These are phyloP conservation scores for Astur gentilis DNA, from an alignment of 2,113 vertebrate genomes.

Conservation along the genomic window DNA sequence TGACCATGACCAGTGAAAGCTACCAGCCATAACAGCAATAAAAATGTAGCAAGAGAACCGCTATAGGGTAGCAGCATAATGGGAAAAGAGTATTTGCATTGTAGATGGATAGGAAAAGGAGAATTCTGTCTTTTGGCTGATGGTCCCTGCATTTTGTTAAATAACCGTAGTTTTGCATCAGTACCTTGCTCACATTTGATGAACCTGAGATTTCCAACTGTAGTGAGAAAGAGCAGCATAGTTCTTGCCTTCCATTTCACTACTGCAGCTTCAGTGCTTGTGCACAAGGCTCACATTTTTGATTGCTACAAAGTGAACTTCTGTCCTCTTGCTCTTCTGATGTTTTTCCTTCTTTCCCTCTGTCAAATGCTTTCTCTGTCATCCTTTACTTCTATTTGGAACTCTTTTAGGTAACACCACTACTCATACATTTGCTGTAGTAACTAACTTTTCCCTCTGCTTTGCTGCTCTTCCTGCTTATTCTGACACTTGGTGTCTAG, in stretches of 20 bases:
- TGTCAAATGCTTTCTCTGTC: background rate
- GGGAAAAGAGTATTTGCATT: background rate
- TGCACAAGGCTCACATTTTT: background rate
- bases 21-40: background rate
- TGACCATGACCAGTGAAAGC: background rate
- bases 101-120: background rate
- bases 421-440: background rate
- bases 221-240: background rate
- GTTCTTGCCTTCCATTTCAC: background rate
- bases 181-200: background rate
- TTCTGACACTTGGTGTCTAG: background rate
- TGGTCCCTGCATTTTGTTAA: background rate
- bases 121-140: background rate
- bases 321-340: background rate
- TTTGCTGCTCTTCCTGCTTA: background rate
- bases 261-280: background rate
- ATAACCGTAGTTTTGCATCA: background rate
- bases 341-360: background rate
- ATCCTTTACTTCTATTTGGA: background rate
- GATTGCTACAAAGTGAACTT: background rate
- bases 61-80: accelerated
- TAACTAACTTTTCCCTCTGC: background rate
- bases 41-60: background rate
- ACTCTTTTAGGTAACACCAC: background rate
- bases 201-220: background rate